These are phyloP conservation scores for Zhengitettix transpicula DNA, from an alignment of 2,888 invertebrate species.

Conservation along the genomic window DNA sequence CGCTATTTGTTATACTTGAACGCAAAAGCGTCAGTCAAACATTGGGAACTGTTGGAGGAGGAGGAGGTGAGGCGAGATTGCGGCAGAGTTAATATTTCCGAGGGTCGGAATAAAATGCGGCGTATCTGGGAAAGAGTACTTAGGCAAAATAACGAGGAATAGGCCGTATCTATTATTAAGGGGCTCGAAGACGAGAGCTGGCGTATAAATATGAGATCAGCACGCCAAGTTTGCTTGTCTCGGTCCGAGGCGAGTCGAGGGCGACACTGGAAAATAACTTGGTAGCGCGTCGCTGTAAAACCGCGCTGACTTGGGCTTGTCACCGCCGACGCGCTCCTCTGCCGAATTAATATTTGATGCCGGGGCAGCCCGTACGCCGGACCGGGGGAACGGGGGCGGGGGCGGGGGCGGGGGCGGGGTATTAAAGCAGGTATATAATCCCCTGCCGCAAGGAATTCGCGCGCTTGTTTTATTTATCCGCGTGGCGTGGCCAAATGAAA, in stretches of 20 bases:
- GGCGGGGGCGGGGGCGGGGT: background rate
- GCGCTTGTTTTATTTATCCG: conserved; percentile 7
- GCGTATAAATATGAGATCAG: background rate
- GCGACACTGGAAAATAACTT: conserved; percentile 9
- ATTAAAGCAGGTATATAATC: conserved; percentile 2
- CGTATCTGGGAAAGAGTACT: too few relatives aligned
- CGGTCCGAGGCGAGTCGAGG: conserved; percentile 1
- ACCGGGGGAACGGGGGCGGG: background rate
- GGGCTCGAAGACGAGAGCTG: too few relatives aligned
- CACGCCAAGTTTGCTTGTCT: conserved; percentile 4
- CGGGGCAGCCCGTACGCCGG: background rate
- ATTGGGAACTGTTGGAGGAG: too few relatives aligned
- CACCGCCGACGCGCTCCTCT: background rate
- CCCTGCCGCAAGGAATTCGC: background rate
- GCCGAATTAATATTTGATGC: conserved; percentile 5
- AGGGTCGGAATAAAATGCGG: too few relatives aligned
- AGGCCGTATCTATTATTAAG: too few relatives aligned
- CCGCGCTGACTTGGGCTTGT: background rate
- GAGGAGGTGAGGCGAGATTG: too few relatives aligned
- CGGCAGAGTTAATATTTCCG: too few relatives aligned
- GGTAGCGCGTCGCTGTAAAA: background rate
- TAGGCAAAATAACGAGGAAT: too few relatives aligned
- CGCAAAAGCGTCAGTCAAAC: too few relatives aligned
- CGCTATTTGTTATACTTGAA: too few relatives aligned
- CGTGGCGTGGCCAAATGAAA: conserved; percentile 8